phyloP scores from a whole-genome alignment of 2,797 vertebrate genomes.

The Neoniphon sammara region DNA sequence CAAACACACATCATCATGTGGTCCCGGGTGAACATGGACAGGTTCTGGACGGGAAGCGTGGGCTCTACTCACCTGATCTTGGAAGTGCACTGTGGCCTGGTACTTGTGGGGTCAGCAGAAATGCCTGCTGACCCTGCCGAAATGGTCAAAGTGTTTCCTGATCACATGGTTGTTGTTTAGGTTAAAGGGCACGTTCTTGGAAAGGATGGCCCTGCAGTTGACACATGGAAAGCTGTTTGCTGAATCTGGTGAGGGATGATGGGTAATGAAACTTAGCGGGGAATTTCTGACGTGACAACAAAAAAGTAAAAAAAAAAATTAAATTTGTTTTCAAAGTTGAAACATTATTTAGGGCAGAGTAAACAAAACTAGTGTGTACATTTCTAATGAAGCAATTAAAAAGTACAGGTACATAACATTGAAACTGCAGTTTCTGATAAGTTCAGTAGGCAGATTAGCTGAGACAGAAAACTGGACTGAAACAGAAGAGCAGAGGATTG shows the following conservation, averaged over 20 bases:
- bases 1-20: too few relatives aligned
- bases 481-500: too few relatives aligned
- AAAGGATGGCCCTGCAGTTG: slow-evolving; percentile 84
- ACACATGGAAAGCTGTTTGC: slow-evolving; percentile 59
- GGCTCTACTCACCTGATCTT: slow-evolving; percentile 88
- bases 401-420: too few relatives aligned
- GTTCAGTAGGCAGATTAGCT: too few relatives aligned
- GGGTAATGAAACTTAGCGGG: too few relatives aligned
- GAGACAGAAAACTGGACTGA: too few relatives aligned
- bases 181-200: slow-evolving; percentile 86
- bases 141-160: slow-evolving; percentile 87
- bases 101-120: slow-evolving; percentile 85
- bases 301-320: too few relatives aligned
- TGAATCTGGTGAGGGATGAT: slow-evolving; percentile 42
- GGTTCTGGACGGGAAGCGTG: background rate
- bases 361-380: too few relatives aligned
- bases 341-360: too few relatives aligned
- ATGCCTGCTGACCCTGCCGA: slow-evolving; percentile 86
- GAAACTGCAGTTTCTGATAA: too few relatives aligned
- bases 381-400: too few relatives aligned
- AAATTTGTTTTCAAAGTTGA: slow-evolving; percentile 2
- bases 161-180: slow-evolving; percentile 86
- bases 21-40: background rate
- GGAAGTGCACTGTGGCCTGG: slow-evolving; percentile 86
- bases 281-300: too few relatives aligned